These are phyloP conservation scores for Epizoanthus ramosus DNA, from an alignment of 92 coral and sea anemone genomes.

Conservation along the genomic window DNA sequence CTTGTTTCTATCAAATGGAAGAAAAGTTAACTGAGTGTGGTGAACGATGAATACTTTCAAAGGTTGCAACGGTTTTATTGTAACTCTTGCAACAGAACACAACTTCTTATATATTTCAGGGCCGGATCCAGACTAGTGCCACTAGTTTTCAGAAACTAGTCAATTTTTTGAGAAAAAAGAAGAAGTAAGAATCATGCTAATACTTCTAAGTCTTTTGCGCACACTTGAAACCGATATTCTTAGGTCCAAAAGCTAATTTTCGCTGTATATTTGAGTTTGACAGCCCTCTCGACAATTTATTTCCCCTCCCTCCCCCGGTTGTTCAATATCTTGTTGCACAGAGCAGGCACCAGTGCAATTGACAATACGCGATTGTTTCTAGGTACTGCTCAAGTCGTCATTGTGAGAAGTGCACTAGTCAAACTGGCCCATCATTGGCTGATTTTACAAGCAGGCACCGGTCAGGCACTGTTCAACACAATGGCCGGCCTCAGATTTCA, in stretches of 20 bases:
- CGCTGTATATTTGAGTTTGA: slow-evolving; percentile 22
- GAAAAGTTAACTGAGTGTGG: too few species aligned
- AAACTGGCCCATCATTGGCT: neutral
- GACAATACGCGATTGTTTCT: slow-evolving; percentile 20
- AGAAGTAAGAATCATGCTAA: too few species aligned
- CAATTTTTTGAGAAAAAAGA: too few species aligned
- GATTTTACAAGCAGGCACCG: slow-evolving; percentile 23
- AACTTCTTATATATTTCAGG: too few species aligned
- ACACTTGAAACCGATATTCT: slow-evolving; percentile 17
- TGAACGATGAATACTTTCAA: too few species aligned
- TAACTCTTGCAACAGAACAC: too few species aligned
- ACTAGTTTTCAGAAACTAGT: too few species aligned
- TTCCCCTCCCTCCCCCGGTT: slow-evolving; percentile 25
- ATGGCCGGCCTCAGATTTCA: slow-evolving; percentile 24
- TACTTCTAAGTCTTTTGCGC: too few species aligned
- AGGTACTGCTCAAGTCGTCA: slow-evolving; percentile 14
- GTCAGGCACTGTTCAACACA: slow-evolving; percentile 23
- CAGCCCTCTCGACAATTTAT: too few species aligned
- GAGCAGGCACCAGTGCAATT: slow-evolving; percentile 22
- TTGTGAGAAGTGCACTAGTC: slow-evolving; percentile 23
- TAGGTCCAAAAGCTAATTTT: slow-evolving; percentile 16
- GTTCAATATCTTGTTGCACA: slow-evolving; percentile 9
- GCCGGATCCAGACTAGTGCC: too few species aligned
- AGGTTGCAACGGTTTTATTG: too few species aligned
- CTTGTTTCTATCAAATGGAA: too few species aligned